Evolutionary conservation across 2,113 vertebrate genomes (phyloP).

Genomic region (Pandion haliaetus): DNA sequence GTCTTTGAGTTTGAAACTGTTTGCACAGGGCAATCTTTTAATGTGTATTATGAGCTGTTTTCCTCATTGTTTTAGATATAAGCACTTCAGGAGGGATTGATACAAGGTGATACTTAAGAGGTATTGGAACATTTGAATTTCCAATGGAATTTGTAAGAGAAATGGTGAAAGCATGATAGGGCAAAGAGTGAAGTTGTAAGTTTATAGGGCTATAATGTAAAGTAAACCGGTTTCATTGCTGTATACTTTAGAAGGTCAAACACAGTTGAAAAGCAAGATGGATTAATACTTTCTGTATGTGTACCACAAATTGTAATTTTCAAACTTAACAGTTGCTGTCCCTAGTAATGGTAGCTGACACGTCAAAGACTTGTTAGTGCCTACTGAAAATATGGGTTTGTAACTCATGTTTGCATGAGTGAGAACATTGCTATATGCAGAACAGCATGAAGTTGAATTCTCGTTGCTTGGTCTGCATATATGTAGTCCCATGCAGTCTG

Average conservation of each 20-base stretch:
- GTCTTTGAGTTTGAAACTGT: neutral
- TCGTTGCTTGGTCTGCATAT: neutral
- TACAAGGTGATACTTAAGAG: neutral
- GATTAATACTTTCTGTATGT: neutral
- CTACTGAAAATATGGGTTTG: neutral
- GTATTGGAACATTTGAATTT: neutral
- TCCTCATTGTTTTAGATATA: neutral
- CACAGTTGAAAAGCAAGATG: neutral
- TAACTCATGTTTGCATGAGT: neutral
- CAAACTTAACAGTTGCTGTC: neutral
- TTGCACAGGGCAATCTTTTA: neutral
- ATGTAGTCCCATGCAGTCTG: neutral
- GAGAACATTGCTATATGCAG: neutral
- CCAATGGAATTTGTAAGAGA: neutral
- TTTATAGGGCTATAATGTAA: neutral
- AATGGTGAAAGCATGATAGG: neutral
- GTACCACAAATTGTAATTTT: neutral
- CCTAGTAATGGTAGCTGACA: neutral
- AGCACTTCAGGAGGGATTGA: neutral
- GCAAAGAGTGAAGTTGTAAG: neutral
- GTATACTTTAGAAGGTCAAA: neutral
- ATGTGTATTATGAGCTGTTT: neutral
- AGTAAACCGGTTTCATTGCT: neutral
- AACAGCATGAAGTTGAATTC: neutral
- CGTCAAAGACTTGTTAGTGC: neutral